Conservation (phyloP, 2,888 invertebrate species). For the Drosophila flavopinicola region DNA sequence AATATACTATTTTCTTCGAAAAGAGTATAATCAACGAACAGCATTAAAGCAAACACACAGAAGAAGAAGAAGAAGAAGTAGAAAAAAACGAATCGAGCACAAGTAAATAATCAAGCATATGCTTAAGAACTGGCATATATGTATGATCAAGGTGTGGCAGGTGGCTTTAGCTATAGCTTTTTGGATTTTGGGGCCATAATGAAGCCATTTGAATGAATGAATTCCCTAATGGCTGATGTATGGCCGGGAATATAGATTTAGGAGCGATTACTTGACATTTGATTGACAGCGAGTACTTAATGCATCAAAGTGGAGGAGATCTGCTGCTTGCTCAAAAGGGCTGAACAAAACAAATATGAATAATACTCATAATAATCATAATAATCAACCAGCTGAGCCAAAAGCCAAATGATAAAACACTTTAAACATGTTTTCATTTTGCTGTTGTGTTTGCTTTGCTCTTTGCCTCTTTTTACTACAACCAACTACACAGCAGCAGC, state of each 20-base stretch:
- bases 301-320: slow-evolving; percentile 10
- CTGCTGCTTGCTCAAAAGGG: slow-evolving; percentile 19
- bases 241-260: slow-evolving; percentile 17
- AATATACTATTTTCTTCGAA: no score
- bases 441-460: slow-evolving; percentile 63
- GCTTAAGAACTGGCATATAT: slow-evolving; percentile 15
- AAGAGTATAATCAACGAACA: slow-evolving; percentile 29
- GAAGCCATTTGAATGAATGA: slow-evolving; percentile 55
- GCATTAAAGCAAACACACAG: slow-evolving; percentile 23
- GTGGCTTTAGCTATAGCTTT: slow-evolving; percentile 32
- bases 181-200: slow-evolving; percentile 43
- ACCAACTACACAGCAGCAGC: slow-evolving; percentile 56
- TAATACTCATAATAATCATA: no score
- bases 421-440: slow-evolving; percentile 69
- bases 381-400: slow-evolving; percentile 20
- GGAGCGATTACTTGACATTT: slow-evolving; percentile 48
- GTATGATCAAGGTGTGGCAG: slow-evolving; percentile 65
- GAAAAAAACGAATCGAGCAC: slow-evolving; percentile 49
- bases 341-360: neutral
- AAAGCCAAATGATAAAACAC: slow-evolving; percentile 57
- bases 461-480: slow-evolving; percentile 59
- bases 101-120: slow-evolving; percentile 58
- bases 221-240: slow-evolving; percentile 36
- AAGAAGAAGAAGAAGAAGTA: slow-evolving; percentile 19
- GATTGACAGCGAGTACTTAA: slow-evolving; percentile 41